These are phyloP conservation scores for Limnothrissa miodon DNA, from an alignment of 2,113 vertebrate genomes.

Conservation along the genomic window DNA sequence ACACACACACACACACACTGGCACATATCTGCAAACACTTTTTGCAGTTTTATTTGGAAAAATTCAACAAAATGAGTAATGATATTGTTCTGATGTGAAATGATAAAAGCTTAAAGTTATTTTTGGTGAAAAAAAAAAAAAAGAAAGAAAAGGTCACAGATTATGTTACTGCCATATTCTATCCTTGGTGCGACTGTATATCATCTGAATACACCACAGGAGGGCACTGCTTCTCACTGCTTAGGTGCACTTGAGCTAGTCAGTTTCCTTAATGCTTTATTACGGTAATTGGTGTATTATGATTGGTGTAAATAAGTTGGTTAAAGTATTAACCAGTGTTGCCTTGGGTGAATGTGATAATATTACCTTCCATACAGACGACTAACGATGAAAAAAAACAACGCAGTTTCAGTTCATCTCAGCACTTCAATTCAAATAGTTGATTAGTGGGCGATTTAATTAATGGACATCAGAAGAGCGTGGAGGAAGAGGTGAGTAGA, in stretches of 20 bases:
- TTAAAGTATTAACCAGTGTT: too few relatives aligned
- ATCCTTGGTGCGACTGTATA: neutral
- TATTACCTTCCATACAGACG: neutral
- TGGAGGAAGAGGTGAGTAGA: neutral
- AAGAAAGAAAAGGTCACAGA: too few relatives aligned
- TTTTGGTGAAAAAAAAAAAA: too few relatives aligned
- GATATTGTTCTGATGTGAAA: too few relatives aligned
- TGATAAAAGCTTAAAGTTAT: too few relatives aligned
- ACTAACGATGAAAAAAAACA: neutral
- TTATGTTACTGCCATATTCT: neutral
- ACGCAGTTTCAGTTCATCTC: neutral
- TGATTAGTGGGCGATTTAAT: neutral
- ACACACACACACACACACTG: too few relatives aligned
- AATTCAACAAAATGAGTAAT: too few relatives aligned
- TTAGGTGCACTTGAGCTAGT: neutral
- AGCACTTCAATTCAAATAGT: neutral
- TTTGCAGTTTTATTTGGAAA: too few relatives aligned
- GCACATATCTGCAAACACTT: too few relatives aligned
- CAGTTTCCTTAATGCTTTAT: too few relatives aligned
- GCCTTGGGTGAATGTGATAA: too few relatives aligned
- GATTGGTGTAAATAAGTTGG: too few relatives aligned
- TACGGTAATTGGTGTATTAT: neutral
- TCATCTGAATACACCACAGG: neutral
- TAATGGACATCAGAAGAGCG: neutral
- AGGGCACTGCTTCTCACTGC: neutral